Base-by-base conservation (phyloP, 1,140 invertebrate species). In the Wiebesia pumilae region DNA sequence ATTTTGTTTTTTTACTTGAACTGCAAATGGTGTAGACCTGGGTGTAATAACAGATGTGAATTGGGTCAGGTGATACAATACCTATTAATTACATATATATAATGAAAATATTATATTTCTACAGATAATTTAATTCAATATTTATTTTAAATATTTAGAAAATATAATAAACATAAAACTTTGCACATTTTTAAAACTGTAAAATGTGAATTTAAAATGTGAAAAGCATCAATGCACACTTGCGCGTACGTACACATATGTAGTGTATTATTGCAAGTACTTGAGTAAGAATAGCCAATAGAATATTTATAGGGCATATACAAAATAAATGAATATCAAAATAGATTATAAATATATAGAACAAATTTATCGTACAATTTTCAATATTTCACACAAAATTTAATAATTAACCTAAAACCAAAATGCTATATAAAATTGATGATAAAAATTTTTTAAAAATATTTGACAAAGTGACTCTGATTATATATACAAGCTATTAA, bases 11-110 rank as follows among this genome's bases (percentile, higher is more conserved):
- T 91, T 91, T 73, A 30, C 81, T 89, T 90, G 90, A 27, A 81
- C 83, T 19, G 85, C 87, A 83, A 92, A 90, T 6, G 88, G 89
- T 67, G 88, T 88, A 30, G 91, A 91, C 89, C 90, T 91, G 65
- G 93, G 90, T 77, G 90, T 90, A 77, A 93, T 89, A 33, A 90
- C 87, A 75, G 92, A 91, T 83, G 92, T 92, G 71, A 94, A 87
- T 77, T 94, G 93, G 58, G 92, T 91, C 85, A 94, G 87, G 87
- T 94, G 93, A 89, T 93, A 93, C 43, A 94, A 88, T 79, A 94
- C 92, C 93, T 94, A 88, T 75, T 80, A 87, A 73, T 85, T 67
- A 38, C 33, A 84, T 38, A 87, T n/a, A 75, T 62, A 54, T 71
- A 77, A 67, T 69, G 51, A 10, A 77, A 2, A 16, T 51, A 38